Evolutionary conservation across 2,888 invertebrate species (phyloP).

Genomic region (Protodeltote pygarga): DNA sequence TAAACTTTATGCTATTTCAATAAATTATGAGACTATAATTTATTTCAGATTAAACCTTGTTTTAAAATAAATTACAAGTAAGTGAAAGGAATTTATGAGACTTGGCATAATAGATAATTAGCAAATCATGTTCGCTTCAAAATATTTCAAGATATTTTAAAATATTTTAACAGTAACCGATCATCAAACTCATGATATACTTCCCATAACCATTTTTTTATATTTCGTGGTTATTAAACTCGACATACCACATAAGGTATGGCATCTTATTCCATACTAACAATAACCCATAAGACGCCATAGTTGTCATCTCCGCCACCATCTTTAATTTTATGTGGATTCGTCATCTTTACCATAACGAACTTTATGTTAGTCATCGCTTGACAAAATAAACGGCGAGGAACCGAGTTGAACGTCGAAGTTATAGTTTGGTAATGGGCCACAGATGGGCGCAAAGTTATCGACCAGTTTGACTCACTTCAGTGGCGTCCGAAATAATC

Average conservation of each 20-base stretch:
- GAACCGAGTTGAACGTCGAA: conserved; percentile 31
- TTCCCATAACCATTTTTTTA: too few species aligned
- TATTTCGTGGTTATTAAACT: neutral
- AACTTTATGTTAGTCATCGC: conserved; percentile 31
- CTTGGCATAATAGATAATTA: too few species aligned
- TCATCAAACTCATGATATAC: too few species aligned
- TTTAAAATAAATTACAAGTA: too few species aligned
- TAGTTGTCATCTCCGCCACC: neutral
- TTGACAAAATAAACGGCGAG: conserved; percentile 23
- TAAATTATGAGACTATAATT: conserved; percentile 27
- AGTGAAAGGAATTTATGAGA: too few species aligned
- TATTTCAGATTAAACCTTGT: too few species aligned
- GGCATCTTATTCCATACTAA: neutral
- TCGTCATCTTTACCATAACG: conserved; percentile 10
- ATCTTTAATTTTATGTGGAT: too few species aligned
- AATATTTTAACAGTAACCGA: too few species aligned
- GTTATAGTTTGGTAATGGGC: conserved; percentile 40
- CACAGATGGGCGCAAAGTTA: conserved; percentile 41
- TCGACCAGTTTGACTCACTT: conserved; percentile 44
- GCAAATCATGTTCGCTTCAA: too few species aligned
- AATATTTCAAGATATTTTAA: too few species aligned
- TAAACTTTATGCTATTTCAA: conserved; percentile 21
- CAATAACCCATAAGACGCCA: conserved; percentile 6
- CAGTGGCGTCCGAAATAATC: conserved; percentile 33
- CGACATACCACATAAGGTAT: neutral